These are phyloP conservation scores for Aphyosemion australe DNA, from an alignment of 2,113 vertebrate species.

Conservation along the genomic window DNA sequence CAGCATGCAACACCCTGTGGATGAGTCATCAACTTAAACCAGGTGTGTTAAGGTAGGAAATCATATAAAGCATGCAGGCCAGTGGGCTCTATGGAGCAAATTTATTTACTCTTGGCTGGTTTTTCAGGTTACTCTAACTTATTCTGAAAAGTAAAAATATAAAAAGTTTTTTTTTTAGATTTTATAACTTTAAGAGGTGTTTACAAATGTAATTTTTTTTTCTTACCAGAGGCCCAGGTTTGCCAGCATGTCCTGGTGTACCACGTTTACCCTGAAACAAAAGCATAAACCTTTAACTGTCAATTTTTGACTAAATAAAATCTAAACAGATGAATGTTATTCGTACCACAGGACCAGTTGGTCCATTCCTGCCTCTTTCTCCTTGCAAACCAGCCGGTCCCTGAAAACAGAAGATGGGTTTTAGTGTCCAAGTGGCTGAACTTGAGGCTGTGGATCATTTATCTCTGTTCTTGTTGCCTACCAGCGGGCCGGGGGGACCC, in stretches of 20 bases:
- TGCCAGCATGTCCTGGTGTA: conserved; percentile 87
- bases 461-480: conserved; percentile 61
- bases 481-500: conserved; percentile 86
- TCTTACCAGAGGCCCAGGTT: conserved; percentile 85
- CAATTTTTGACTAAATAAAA: too few species aligned
- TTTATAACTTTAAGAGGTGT: not conserved
- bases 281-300: not conserved
- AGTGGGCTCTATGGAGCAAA: too few species aligned
- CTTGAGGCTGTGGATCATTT: not conserved
- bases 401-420: conserved; percentile 68
- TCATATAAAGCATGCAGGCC: too few species aligned
- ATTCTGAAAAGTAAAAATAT: not conserved
- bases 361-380: conserved; percentile 90
- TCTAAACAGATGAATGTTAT: not conserved
- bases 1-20: too few species aligned
- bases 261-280: conserved; percentile 87
- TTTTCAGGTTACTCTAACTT: too few species aligned
- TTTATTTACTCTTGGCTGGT: too few species aligned
- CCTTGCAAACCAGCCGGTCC: conserved; percentile 91
- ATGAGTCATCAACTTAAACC: too few species aligned
- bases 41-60: too few species aligned
- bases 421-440: conserved; percentile 1
- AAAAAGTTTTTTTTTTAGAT: too few species aligned
- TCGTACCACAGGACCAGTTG: conserved; percentile 87
- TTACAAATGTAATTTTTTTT: not conserved